Evolutionary conservation across 1,140 invertebrate genomes (phyloP).

Genomic region (Aleiodes sp.): DNA sequence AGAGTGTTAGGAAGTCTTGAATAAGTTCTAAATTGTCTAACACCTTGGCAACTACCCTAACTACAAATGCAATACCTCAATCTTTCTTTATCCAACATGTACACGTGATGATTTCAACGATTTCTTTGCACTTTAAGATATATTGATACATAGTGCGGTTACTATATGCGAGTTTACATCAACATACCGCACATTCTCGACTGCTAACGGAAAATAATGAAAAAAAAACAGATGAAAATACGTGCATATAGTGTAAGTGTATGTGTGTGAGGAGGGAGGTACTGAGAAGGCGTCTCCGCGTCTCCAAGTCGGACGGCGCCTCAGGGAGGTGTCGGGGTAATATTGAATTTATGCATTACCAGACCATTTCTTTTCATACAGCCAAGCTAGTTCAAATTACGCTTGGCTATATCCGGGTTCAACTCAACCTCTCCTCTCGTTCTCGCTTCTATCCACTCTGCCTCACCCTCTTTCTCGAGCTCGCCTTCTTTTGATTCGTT

Average conservation of each 20-base stretch:
- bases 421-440: background rate
- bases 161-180: background rate
- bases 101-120: background rate
- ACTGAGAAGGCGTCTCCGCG: constrained; percentile 22
- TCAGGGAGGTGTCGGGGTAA: constrained; percentile 31
- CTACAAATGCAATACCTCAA: constrained; percentile 7
- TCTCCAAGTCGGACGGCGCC: constrained; percentile 21
- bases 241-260: background rate
- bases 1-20: constrained; percentile 10
- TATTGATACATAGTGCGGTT: background rate
- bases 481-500: background rate
- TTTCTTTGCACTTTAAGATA: background rate
- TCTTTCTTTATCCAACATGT: constrained; percentile 2
- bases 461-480: background rate
- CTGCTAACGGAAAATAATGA: too few species aligned
- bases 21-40: constrained; percentile 20
- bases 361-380: constrained; percentile 27
- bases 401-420: background rate
- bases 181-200: too few species aligned
- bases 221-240: background rate
- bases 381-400: constrained; percentile 23
- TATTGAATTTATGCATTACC: constrained; percentile 40
- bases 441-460: background rate
- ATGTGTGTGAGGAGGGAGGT: background rate
- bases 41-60: constrained; percentile 10